Evolutionary conservation across 92 coral and sea anemone genomes (phyloP).

Genomic region (Heliopora coerulea): DNA sequence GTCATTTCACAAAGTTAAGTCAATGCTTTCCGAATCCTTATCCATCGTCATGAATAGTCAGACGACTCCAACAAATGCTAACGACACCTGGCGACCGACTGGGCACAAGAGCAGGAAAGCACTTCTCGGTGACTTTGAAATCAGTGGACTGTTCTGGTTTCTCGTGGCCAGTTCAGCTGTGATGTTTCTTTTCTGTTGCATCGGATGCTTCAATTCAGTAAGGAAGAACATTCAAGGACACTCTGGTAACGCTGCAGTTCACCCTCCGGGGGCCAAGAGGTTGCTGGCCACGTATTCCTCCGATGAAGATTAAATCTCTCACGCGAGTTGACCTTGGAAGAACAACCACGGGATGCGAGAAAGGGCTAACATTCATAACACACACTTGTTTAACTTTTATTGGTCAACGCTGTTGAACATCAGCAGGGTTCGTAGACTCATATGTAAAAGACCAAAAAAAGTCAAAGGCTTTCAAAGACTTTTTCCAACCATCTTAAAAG

Average conservation of each 20-base stretch:
- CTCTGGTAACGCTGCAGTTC: not conserved
- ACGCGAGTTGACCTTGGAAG: too few relatives aligned
- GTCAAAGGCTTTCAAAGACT: too few relatives aligned
- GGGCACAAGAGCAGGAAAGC: not conserved
- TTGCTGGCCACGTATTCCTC: not conserved
- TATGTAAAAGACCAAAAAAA: too few relatives aligned
- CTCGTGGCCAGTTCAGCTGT: constrained; percentile 5
- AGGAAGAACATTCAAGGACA: not conserved
- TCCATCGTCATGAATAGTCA: not conserved
- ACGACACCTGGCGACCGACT: not conserved
- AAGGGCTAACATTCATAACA: too few relatives aligned
- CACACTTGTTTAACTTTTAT: too few relatives aligned
- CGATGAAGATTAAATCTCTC: not conserved
- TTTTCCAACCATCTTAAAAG: too few relatives aligned
- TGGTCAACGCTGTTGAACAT: too few relatives aligned
- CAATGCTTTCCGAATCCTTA: constrained; percentile 19
- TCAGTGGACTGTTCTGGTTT: constrained; percentile 13
- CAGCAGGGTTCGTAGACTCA: too few relatives aligned
- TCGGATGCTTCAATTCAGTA: constrained; percentile 12
- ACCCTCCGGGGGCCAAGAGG: not conserved
- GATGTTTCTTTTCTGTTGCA: not conserved
- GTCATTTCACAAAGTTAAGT: not conserved
- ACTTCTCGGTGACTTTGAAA: constrained; percentile 12
- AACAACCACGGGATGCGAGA: too few relatives aligned
- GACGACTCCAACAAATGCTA: not conserved